phyloP scores from a whole-genome alignment of 1,140 invertebrate species.

The Ectropis grisescens region DNA sequence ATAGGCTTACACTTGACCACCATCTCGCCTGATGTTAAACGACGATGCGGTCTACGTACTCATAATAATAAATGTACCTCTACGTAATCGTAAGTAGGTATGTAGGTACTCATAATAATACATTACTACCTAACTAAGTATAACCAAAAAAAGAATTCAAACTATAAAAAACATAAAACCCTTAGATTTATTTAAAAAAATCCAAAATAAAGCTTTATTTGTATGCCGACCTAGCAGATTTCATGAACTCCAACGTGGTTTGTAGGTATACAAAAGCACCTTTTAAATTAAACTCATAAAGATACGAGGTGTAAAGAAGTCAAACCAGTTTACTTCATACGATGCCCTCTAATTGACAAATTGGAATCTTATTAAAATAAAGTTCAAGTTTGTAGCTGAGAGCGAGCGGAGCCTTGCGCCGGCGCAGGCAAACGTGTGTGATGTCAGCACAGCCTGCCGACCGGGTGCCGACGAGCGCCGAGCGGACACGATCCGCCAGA shows the following conservation, averaged over 20 bases:
- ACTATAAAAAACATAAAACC: too few species aligned
- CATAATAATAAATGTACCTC: too few species aligned
- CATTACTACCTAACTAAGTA: too few species aligned
- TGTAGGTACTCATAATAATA: too few species aligned
- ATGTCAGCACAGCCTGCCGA: slow-evolving; percentile 51
- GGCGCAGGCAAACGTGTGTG: slow-evolving; percentile 45
- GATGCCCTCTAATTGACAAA: slow-evolving; percentile 76
- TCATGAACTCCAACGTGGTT: slow-evolving; percentile 10
- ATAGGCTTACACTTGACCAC: too few species aligned
- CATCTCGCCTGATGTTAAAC: too few species aligned
- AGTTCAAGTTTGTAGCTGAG: slow-evolving; percentile 58
- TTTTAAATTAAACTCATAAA: slow-evolving; percentile 31
- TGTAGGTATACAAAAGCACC: slow-evolving; percentile 18
- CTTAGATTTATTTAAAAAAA: too few species aligned
- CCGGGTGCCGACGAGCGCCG: slow-evolving; percentile 46
- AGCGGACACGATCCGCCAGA: slow-evolving; percentile 27
- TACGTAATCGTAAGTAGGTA: too few species aligned
- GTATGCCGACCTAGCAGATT: too few species aligned
- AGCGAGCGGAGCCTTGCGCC: slow-evolving; percentile 7
- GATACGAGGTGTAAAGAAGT: slow-evolving; percentile 54
- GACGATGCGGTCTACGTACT: too few species aligned
- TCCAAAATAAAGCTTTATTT: too few species aligned
- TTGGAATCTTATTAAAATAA: slow-evolving; percentile 77
- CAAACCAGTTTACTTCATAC: slow-evolving; percentile 59
- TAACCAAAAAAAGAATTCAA: too few species aligned